phyloP scores from a whole-genome alignment of 2,888 invertebrate genomes.

The Poecilobothrus nobilitatus region DNA sequence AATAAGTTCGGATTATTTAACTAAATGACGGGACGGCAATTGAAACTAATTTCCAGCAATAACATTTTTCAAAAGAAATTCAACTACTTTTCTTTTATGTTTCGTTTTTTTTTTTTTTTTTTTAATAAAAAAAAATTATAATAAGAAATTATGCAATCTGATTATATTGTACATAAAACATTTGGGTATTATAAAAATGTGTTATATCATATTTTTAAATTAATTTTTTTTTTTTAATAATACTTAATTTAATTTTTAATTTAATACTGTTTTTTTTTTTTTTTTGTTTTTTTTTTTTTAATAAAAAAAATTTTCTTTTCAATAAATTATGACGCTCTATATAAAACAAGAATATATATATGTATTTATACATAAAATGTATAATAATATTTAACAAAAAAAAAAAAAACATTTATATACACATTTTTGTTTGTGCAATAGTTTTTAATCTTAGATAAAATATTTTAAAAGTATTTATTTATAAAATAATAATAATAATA shows the following conservation, averaged over 20 bases:
- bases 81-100: too few species aligned
- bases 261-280: background rate
- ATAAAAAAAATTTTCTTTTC: background rate
- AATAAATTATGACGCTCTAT: background rate
- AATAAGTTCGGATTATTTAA: too few species aligned
- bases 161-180: background rate
- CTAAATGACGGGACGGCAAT: too few species aligned
- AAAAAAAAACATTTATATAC: background rate
- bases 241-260: background rate
- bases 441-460: constrained; percentile 5
- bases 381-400: background rate
- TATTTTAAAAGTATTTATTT: background rate
- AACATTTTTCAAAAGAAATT: too few species aligned
- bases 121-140: too few species aligned
- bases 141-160: too few species aligned
- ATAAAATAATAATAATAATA: background rate
- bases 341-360: background rate
- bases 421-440: constrained; percentile 1
- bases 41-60: too few species aligned
- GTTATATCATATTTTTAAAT: background rate
- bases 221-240: background rate
- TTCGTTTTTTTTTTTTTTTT: too few species aligned
- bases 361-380: too few species aligned
- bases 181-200: constrained; percentile 1
- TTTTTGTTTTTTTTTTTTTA: too few species aligned